A percentile compares a stretch with the other conserved stretches of the same genome.
phyloP scores from a whole-genome alignment of 92 coral and sea anemone species.

The Epizoanthus illoricatus region DNA sequence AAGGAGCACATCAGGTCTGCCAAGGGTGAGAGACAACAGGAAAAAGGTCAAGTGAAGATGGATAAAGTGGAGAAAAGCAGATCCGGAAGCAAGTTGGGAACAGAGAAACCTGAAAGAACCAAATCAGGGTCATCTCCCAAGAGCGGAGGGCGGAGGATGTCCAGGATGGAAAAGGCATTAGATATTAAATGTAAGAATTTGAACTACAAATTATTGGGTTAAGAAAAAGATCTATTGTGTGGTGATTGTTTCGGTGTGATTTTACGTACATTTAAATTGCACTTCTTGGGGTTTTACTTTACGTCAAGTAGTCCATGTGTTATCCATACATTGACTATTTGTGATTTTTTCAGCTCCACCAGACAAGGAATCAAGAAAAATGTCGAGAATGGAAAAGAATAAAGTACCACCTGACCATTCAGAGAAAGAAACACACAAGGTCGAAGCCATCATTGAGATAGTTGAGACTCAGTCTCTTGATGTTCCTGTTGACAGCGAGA shows the following conservation, averaged over 20 bases:
- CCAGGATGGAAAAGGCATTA: constrained; percentile 75
- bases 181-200: constrained; percentile 59
- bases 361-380: constrained; percentile 72
- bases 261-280: too few species aligned
- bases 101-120: constrained; percentile 72
- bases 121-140: constrained; percentile 63
- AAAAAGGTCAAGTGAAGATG: constrained; percentile 49
- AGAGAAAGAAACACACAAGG: constrained; percentile 60
- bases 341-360: constrained; percentile 54
- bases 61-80: constrained; percentile 65
- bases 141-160: constrained; percentile 72
- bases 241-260: too few species aligned
- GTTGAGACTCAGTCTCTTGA: constrained; percentile 56
- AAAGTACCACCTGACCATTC: constrained; percentile 48
- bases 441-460: constrained; percentile 49
- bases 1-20: constrained; percentile 79
- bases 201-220: too few species aligned
- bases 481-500: constrained; percentile 66
- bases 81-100: constrained; percentile 62
- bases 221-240: too few species aligned
- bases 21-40: constrained; percentile 69
- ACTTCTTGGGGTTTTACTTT: too few species aligned
- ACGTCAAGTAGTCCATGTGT: too few species aligned
- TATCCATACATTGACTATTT: background rate
- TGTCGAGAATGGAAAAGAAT: constrained; percentile 72